Conservation (phyloP, 2,797 vertebrate genomes). For the Periophthalmus magnuspinnatus region DNA sequence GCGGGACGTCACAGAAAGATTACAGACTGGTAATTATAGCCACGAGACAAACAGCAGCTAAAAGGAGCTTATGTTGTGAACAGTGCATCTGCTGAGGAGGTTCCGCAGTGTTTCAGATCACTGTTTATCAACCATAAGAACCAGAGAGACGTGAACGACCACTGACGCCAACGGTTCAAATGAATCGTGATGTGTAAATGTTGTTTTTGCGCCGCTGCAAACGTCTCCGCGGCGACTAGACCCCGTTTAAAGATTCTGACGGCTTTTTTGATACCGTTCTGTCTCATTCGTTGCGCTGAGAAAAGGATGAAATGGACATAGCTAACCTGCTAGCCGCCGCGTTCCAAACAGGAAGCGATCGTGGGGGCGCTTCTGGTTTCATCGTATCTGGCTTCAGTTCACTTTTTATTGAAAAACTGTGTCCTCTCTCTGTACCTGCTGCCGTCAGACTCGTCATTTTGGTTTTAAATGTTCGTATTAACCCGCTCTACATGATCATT, state of each 20-base stretch:
- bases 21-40: slow-evolving; percentile 37
- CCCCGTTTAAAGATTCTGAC: background rate
- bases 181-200: background rate
- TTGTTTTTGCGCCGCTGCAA: slow-evolving; percentile 18
- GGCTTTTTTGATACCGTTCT: background rate
- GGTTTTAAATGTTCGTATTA: too few species aligned
- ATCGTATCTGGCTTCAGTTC: too few species aligned
- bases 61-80: slow-evolving; percentile 45
- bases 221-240: background rate
- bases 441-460: too few species aligned
- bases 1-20: slow-evolving; percentile 33
- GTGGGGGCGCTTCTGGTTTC: too few species aligned
- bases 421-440: too few species aligned
- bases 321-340: too few species aligned
- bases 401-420: too few species aligned
- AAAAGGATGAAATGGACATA: too few species aligned
- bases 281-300: too few species aligned
- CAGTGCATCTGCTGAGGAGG: slow-evolving; percentile 43
- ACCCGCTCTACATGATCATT: too few species aligned
- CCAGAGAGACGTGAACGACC: slow-evolving; percentile 13
- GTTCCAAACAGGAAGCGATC: too few species aligned
- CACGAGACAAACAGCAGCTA: slow-evolving; percentile 36
- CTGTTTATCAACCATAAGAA: slow-evolving; percentile 26
- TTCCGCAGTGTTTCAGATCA: slow-evolving; percentile 31
- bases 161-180: slow-evolving; percentile 11